Conservation (phyloP, 1,140 invertebrate species). For the Centruroides vittatus region DNA sequence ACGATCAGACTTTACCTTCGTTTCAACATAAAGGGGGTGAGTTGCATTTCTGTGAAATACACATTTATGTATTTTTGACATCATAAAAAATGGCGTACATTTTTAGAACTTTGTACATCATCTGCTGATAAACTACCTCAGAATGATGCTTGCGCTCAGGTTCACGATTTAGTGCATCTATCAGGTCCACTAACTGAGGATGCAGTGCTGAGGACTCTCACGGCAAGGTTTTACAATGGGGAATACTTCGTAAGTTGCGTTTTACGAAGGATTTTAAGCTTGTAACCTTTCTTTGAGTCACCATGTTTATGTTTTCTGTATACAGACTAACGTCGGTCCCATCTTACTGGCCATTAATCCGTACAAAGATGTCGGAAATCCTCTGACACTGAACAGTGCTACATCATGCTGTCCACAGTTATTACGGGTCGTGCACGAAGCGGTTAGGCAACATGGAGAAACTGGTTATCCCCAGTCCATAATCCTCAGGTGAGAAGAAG, state of each 20-base stretch:
- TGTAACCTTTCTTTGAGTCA: too few species aligned
- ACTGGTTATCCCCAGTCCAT: slow-evolving; percentile 86
- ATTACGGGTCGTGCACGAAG: slow-evolving; percentile 74
- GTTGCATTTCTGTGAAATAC: too few species aligned
- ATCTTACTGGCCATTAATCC: slow-evolving; percentile 76
- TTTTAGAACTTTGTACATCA: background rate
- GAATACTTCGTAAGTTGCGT: slow-evolving; percentile 65
- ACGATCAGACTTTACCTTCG: too few species aligned
- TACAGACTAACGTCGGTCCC: slow-evolving; percentile 76
- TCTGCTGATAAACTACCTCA: background rate
- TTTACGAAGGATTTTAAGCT: background rate
- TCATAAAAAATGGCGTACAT: background rate
- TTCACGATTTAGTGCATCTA: slow-evolving; percentile 78
- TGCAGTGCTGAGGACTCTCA: slow-evolving; percentile 73
- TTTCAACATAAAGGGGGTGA: too few species aligned
- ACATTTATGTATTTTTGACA: background rate
- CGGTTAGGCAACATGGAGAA: slow-evolving; percentile 77
- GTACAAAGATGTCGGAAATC: slow-evolving; percentile 68
- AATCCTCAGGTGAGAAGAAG: slow-evolving; percentile 54
- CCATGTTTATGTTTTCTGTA: background rate
- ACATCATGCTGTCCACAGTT: slow-evolving; percentile 47
- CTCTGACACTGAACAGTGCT: slow-evolving; percentile 60
- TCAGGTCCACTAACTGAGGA: slow-evolving; percentile 81
- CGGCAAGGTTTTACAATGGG: slow-evolving; percentile 65
- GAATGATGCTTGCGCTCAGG: slow-evolving; percentile 23